Conservation (phyloP, 2,113 vertebrate species). For the Castor canadensis region DNA sequence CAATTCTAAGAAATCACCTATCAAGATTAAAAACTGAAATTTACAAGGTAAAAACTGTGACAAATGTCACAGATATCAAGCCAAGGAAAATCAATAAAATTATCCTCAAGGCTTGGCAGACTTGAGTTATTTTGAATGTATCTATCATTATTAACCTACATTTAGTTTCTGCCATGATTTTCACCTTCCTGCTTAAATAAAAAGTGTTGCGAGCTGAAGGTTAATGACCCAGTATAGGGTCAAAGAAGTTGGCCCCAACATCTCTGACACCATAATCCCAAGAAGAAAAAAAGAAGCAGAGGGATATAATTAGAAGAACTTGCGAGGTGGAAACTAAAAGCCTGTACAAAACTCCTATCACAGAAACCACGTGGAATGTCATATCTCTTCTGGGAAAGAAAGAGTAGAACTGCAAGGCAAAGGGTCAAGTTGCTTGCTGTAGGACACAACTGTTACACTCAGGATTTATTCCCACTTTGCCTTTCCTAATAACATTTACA, state of each 20-base stretch:
- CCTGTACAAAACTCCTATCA: not conserved
- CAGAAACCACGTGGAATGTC: not conserved
- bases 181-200: not conserved
- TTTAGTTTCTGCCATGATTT: not conserved
- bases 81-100: conserved; percentile 11
- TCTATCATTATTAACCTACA: not conserved
- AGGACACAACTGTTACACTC: not conserved
- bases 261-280: not conserved
- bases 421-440: not conserved
- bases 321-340: not conserved
- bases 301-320: not conserved
- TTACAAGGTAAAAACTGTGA: not conserved
- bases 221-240: not conserved
- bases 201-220: not conserved
- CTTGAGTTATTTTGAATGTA: not conserved
- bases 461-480: not conserved
- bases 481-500: not conserved
- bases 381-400: not conserved
- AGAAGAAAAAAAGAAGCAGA: not conserved
- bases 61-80: not conserved
- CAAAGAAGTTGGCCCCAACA: not conserved
- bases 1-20: not conserved
- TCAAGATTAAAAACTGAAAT: conserved; percentile 18
- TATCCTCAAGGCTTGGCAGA: not conserved
- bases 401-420: not conserved